Percentiles rank a stretch among this genome's conserved stretches.
These are phyloP conservation scores for Spodoptera exigua DNA, from an alignment of 2,888 invertebrate species.

Conservation along the genomic window DNA sequence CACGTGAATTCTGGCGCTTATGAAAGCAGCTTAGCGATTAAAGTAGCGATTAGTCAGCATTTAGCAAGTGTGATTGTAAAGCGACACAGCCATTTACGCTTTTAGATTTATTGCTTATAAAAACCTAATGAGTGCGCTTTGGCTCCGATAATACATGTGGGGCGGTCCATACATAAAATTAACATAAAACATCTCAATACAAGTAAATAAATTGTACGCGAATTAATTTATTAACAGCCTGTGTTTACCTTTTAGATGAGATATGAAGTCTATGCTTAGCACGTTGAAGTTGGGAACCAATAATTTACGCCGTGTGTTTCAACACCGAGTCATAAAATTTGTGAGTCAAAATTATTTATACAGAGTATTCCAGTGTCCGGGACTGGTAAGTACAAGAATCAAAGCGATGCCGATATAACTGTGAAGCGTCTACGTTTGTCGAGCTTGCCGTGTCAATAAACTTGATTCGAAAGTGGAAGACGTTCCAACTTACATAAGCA, in stretches of 20 bases:
- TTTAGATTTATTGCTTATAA: constrained; percentile 81
- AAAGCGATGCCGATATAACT: constrained; percentile 86
- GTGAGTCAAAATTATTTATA: constrained; percentile 50
- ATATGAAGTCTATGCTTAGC: constrained; percentile 61
- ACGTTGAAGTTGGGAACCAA: constrained; percentile 42
- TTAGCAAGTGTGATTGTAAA: constrained; percentile 68
- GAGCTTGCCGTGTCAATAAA: constrained; percentile 89
- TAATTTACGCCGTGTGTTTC: constrained; percentile 22
- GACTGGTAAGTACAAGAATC: constrained; percentile 65
- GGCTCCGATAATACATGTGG: constrained; percentile 71
- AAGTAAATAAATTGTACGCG: constrained; percentile 77
- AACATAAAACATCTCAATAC: constrained; percentile 81
- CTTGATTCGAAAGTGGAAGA: constrained; percentile 90
- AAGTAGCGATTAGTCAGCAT: constrained; percentile 61
- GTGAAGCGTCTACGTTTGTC: constrained; percentile 86
- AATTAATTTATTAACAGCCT: constrained; percentile 77
- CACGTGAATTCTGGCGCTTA: constrained; percentile 24
- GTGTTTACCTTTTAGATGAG: constrained; percentile 70
- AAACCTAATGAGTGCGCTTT: constrained; percentile 76
- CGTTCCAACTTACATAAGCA: constrained; percentile 88
- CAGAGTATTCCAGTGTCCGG: constrained; percentile 53
- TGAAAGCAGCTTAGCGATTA: constrained; percentile 58
- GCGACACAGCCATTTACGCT: constrained; percentile 71
- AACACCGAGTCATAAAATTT: constrained; percentile 25
- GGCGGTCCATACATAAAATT: constrained; percentile 83